Evolutionary conservation across 2,113 vertebrate genomes (phyloP), one percentile per base, ranked within the genome.

Genomic region (Rhagologus leucostigma): DNA sequence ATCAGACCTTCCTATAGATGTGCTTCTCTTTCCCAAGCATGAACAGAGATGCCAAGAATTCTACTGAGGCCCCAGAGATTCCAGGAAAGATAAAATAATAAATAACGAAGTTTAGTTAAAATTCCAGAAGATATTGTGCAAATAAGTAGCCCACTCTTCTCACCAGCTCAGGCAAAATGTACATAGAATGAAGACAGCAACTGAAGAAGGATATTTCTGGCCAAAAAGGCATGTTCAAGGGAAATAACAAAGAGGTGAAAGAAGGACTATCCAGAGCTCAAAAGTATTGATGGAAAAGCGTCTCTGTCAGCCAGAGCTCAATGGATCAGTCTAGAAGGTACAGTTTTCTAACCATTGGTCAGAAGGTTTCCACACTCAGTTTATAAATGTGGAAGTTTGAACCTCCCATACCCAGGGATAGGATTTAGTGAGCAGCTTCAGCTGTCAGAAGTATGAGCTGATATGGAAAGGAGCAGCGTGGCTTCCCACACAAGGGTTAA

Each of bases 221-320:
- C 7, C 67, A 85, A 82, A 92, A 87, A 35, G 10, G 6, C 18
- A 27, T 13, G 6, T n/a, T 23, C 0, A 0, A 33, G 5, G 18
- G 29, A 89, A 91, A 62, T 26, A 64, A 71, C 33, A 73, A 50
- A 68, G 41, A 78, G 27, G 10, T 64, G 32, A 71, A 92, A 76
- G 57, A 49, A 77, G 19, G 53, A 78, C 13, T 22, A 74, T 50
- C 3, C 9, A n/a, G 19, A 81, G 9, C 13, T 24, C 29, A 19
- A 30, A 75, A 20, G 12, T 2, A 3, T 26, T 35, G 41, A 50
- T 39, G 30, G 29, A 57, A 35, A 87, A 47, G 4, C 42, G 33
- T 37, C 16, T 67, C 57, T 77, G 10, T 42, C 81, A 91, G n/a
- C 13, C 42, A 93, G 68, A 67, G 42, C n/a, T 64, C 49, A 76